These are phyloP conservation scores for Taurulus bubalis DNA, from an alignment of 2,113 vertebrate species.

Conservation along the genomic window DNA sequence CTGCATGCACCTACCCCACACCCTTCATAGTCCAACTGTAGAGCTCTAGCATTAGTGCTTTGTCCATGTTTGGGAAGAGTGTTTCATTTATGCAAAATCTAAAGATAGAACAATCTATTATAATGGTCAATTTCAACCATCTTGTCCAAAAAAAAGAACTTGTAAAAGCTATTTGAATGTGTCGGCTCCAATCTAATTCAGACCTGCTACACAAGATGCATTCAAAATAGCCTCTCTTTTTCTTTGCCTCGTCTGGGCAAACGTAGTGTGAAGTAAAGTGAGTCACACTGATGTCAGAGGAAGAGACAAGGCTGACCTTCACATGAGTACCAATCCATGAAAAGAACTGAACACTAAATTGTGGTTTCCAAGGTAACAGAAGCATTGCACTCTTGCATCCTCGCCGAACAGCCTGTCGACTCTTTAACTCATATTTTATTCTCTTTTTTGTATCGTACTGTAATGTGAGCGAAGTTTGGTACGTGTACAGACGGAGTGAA, in stretches of 20 bases:
- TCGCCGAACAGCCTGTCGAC: conserved; percentile 22
- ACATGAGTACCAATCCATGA: conserved; percentile 13
- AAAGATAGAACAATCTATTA: not conserved
- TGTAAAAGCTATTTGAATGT: not conserved
- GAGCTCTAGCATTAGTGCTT: not conserved
- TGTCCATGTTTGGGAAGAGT: not conserved
- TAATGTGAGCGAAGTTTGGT: not conserved
- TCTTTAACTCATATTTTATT: not conserved
- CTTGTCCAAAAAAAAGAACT: not conserved
- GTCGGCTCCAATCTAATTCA: not conserved
- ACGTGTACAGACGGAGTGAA: too few relatives aligned
- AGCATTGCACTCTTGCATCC: conserved; percentile 24
- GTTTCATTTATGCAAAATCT: not conserved
- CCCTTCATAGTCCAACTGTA: not conserved
- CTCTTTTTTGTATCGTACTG: not conserved
- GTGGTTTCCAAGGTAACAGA: conserved; percentile 63
- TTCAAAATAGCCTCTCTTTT: not conserved
- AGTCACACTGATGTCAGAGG: conserved; percentile 50
- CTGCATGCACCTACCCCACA: not conserved
- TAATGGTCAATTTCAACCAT: not conserved
- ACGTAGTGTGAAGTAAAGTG: conserved; percentile 30
- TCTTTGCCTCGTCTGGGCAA: not conserved
- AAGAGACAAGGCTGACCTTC: conserved; percentile 45
- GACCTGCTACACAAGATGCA: not conserved
- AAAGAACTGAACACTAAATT: conserved; percentile 12